Conservation (phyloP, 2,888 invertebrate genomes). For the Halictus quadricinctus region DNA sequence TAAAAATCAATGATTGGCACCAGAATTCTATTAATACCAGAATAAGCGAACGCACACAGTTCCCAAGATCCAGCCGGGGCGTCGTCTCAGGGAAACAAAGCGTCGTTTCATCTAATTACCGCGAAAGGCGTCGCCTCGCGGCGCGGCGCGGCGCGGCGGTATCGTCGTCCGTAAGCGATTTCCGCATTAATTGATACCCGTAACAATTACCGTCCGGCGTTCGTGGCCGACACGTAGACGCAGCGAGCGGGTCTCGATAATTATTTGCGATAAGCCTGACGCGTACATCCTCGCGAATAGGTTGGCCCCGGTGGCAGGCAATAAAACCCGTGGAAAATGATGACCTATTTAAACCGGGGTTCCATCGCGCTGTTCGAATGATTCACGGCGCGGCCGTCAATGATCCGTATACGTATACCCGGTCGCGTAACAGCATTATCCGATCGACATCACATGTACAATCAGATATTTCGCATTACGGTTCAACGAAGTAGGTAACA, state of each 20-base stretch:
- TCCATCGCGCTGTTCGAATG: not conserved
- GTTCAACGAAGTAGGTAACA: slow-evolving; percentile 4
- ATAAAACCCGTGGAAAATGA: not conserved
- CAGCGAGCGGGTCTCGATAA: not conserved
- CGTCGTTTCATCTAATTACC: not conserved
- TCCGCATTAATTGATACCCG: not conserved
- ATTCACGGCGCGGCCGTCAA: not conserved
- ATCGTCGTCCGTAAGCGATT: not conserved
- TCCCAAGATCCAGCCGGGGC: too few relatives aligned
- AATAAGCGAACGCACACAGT: too few relatives aligned
- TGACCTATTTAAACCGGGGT: not conserved
- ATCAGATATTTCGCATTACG: slow-evolving; percentile 3
- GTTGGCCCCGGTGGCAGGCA: not conserved
- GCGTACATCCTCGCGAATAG: not conserved
- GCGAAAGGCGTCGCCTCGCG: not conserved
- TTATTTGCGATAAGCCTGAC: not conserved
- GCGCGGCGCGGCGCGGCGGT: too few relatives aligned
- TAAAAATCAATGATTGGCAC: not conserved
- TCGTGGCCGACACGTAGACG: not conserved
- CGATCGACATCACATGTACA: not conserved
- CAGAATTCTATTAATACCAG: not conserved
- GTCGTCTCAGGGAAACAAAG: not conserved
- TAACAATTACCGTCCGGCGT: not conserved
- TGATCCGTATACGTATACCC: not conserved
- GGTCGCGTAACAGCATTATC: slow-evolving; percentile 1